These are phyloP conservation scores for Campylomormyrus tamandua DNA, from an alignment of 2,113 vertebrate species.

Conservation along the genomic window DNA sequence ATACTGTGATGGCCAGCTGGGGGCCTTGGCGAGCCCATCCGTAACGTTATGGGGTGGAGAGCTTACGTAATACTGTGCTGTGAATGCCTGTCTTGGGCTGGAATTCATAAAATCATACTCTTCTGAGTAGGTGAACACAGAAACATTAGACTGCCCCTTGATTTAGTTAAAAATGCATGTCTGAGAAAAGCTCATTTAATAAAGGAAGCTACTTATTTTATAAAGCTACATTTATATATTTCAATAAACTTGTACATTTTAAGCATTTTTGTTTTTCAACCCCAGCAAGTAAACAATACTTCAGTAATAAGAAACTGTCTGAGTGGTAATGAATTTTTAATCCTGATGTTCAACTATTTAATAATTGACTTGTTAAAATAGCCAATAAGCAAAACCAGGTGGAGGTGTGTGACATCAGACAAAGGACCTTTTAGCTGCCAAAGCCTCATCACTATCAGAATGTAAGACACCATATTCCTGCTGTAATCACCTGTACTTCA, in stretches of 20 bases:
- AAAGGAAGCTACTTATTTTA: background rate
- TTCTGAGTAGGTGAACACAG: background rate
- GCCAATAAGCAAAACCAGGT: background rate
- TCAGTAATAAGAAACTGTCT: background rate
- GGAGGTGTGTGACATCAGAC: background rate
- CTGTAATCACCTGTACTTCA: background rate
- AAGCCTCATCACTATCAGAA: background rate
- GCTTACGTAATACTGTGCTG: background rate
- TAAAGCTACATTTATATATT: background rate
- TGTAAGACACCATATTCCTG: background rate
- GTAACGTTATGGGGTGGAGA: background rate
- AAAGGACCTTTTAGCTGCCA: background rate
- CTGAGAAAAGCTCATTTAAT: background rate
- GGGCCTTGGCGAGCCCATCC: background rate
- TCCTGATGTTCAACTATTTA: background rate
- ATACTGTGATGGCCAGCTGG: background rate
- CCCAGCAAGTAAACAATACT: background rate
- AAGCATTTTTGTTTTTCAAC: background rate
- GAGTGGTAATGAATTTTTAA: background rate
- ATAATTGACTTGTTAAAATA: background rate
- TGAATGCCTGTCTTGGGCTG: background rate
- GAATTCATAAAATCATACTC: background rate
- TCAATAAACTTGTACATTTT: background rate
- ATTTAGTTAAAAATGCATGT: background rate
- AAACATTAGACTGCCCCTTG: background rate